These are phyloP conservation scores for Acanthosepion esculentum DNA, from an alignment of 2,888 invertebrate species.

Conservation along the genomic window DNA sequence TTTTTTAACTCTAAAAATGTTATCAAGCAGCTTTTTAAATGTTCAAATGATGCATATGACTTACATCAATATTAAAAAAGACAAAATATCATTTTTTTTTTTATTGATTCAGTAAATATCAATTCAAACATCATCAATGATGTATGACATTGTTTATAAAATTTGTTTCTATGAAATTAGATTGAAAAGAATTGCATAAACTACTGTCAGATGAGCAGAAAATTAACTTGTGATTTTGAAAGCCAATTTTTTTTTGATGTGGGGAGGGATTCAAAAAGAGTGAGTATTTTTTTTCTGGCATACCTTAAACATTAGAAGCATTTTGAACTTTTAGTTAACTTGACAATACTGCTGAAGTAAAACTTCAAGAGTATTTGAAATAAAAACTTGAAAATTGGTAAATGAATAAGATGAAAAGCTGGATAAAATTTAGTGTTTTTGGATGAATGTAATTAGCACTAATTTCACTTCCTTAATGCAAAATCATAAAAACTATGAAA, in stretches of 20 bases:
- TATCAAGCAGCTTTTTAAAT: not conserved
- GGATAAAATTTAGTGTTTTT: too few relatives aligned
- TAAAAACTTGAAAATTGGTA: too few relatives aligned
- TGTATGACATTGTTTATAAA: not conserved
- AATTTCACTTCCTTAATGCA: too few relatives aligned
- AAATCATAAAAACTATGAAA: too few relatives aligned
- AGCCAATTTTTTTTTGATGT: not conserved
- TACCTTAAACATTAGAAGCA: not conserved
- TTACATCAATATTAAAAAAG: not conserved
- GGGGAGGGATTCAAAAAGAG: not conserved
- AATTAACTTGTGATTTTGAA: not conserved
- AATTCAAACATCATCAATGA: not conserved
- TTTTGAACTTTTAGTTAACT: too few relatives aligned
- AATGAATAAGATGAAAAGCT: too few relatives aligned
- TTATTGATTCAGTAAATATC: not conserved
- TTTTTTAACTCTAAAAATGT: too few relatives aligned
- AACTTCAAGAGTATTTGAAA: too few relatives aligned
- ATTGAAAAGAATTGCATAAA: not conserved
- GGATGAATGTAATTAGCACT: too few relatives aligned
- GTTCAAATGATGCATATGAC: not conserved
- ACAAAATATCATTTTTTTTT: not conserved
- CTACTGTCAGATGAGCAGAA: not conserved
- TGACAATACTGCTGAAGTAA: too few relatives aligned
- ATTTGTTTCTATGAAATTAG: not conserved
- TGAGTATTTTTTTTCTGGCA: not conserved